A percentile compares a stretch with the other conserved stretches of the same genome.
These are phyloP conservation scores for Scortum barcoo DNA, from an alignment of 2,113 vertebrate genomes.

Conservation along the genomic window DNA sequence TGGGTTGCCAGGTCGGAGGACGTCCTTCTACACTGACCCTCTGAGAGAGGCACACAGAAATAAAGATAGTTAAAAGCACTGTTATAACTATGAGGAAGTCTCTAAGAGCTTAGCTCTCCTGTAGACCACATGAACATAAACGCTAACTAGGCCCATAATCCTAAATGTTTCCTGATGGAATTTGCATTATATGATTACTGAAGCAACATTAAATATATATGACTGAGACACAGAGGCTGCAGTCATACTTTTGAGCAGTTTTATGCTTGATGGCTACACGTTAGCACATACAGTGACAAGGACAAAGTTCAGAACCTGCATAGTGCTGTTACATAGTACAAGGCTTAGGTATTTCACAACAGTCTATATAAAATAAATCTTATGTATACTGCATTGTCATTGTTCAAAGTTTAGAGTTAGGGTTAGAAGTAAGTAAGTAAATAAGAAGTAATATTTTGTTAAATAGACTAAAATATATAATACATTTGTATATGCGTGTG, in stretches of 20 bases:
- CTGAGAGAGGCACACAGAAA: slow-evolving; percentile 76
- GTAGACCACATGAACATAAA: background rate
- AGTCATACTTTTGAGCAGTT: background rate
- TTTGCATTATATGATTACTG: slow-evolving; percentile 10
- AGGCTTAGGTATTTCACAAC: background rate
- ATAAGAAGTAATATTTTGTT: too few relatives aligned
- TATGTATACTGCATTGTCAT: background rate
- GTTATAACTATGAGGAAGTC: background rate
- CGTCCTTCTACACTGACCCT: slow-evolving; percentile 86
- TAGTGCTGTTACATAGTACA: background rate
- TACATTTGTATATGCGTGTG: background rate
- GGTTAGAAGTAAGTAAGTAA: too few relatives aligned
- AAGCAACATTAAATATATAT: slow-evolving; percentile 35
- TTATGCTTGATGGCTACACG: background rate
- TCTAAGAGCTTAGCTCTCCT: background rate
- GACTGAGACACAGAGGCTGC: background rate
- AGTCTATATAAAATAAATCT: too few relatives aligned
- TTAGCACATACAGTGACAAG: slow-evolving; percentile 13
- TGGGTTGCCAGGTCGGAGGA: slow-evolving; percentile 82
- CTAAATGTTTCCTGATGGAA: slow-evolving; percentile 17
- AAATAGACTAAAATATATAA: too few relatives aligned
- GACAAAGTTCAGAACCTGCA: background rate
- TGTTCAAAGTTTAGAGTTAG: background rate
- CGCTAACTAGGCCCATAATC: background rate
- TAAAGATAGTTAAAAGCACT: background rate